Evolutionary conservation across 2,888 invertebrate genomes (phyloP).

Genomic region (Drymonia ruficornis): DNA sequence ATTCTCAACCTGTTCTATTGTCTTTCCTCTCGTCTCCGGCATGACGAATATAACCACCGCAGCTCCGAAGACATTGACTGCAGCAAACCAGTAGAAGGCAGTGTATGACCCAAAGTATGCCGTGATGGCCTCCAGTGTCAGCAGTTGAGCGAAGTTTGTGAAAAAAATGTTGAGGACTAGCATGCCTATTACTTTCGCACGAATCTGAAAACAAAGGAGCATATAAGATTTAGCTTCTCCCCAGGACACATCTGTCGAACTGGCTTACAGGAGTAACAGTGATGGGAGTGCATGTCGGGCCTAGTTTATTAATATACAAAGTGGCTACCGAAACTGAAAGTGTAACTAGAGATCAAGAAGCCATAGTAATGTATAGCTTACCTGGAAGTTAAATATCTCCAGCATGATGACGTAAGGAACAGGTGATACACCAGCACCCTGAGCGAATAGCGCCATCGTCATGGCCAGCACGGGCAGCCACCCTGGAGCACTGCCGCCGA

Average conservation of each 20-base stretch:
- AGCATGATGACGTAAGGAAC: slow-evolving; percentile 43
- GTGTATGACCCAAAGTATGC: background rate
- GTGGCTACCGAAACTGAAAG: too few species aligned
- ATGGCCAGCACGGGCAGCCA: slow-evolving; percentile 26
- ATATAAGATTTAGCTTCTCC: background rate
- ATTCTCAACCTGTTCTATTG: slow-evolving; percentile 23
- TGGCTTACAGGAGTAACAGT: too few species aligned
- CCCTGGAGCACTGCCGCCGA: slow-evolving; percentile 8
- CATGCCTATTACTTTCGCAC: slow-evolving; percentile 1
- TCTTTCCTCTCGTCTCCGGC: slow-evolving; percentile 68
- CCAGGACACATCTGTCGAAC: too few species aligned
- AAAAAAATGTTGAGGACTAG: background rate
- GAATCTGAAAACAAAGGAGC: background rate
- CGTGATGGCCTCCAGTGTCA: background rate
- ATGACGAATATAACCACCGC: slow-evolving; percentile 49
- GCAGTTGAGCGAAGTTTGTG: background rate
- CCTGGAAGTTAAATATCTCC: slow-evolving; percentile 48
- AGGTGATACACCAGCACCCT: slow-evolving; percentile 39
- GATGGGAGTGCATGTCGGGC: too few species aligned
- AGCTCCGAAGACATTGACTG: slow-evolving; percentile 48
- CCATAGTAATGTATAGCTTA: too few species aligned
- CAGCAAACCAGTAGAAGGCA: slow-evolving; percentile 52
- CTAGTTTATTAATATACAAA: too few species aligned
- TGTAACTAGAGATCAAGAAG: too few species aligned
- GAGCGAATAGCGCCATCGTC: slow-evolving; percentile 30